Conservation (phyloP, 2,888 invertebrate genomes). For the Halictus quadricinctus region DNA sequence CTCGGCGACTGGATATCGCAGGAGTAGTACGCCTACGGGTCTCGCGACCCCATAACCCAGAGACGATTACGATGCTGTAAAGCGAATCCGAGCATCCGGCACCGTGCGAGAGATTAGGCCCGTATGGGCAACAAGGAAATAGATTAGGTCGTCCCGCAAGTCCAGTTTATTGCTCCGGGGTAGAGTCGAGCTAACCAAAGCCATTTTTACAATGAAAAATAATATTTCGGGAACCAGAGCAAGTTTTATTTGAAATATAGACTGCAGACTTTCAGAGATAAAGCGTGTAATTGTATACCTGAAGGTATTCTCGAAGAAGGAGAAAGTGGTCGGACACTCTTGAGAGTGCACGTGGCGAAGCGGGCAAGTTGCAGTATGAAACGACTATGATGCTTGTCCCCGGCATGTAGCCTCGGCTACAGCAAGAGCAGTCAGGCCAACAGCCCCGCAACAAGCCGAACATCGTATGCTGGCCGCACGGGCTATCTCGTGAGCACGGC, state of each 20-base stretch:
- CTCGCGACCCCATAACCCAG: background rate
- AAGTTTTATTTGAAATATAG: too few relatives aligned
- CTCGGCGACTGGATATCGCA: slow-evolving; percentile 35
- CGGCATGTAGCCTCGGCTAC: background rate
- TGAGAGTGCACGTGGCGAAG: background rate
- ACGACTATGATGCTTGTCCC: background rate
- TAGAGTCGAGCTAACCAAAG: too few relatives aligned
- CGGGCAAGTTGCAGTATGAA: background rate
- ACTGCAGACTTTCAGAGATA: too few relatives aligned
- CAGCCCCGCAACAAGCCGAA: slow-evolving; percentile 6
- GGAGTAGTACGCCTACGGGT: slow-evolving; percentile 24
- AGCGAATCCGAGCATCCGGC: background rate
- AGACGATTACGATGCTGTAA: background rate
- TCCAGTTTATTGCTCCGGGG: too few relatives aligned
- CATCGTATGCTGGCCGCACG: slow-evolving; percentile 1
- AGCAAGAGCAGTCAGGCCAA: background rate
- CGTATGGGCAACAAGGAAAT: too few relatives aligned
- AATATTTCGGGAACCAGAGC: too few relatives aligned
- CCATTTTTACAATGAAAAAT: too few relatives aligned
- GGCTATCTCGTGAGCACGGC: background rate
- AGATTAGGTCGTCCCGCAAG: too few relatives aligned
- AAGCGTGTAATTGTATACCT: too few relatives aligned
- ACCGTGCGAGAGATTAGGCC: background rate
- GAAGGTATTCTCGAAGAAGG: background rate
- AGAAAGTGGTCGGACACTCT: background rate